Base-by-base conservation (phyloP, 1,140 invertebrate species). In the Adoxophyes honmai region DNA sequence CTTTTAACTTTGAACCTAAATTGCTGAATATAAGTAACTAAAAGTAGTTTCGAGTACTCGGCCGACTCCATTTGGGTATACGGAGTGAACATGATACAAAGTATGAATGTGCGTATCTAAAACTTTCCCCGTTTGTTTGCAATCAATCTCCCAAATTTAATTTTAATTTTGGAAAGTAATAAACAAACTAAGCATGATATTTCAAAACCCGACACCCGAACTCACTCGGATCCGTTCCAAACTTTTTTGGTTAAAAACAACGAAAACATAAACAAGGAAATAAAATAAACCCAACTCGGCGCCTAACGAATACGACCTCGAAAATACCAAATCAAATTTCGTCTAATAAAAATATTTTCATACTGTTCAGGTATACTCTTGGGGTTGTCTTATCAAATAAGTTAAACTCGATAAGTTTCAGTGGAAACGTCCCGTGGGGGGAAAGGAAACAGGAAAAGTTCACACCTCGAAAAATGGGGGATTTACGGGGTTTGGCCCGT, bases 331-430 rank as follows among this genome's bases (percentile, higher is more conserved):
- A 44, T 44, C 16, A 21, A 44, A 18, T 44, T 44, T 16, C 15
- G 18, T 21, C 16, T 21, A 44, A 21, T 44, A 44, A 44, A 44
- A 44, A 44, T 18, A 44, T 44, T 21, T 44, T 44, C 39, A 44
- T 44, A 44, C 10, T 18, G 39, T 44, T n/a, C 8, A 44, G 15
- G 14, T 16, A 18, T 18, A 44, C 16, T 44, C 39, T 44, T n/a
- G 39, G 16, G 39, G 39, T 44, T 44, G 34, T 44, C 51, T 66
- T 66, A 62, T 64, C 61, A 64, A 70, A 64, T 70, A 66, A 70
- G 58, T 66, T 66, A 55, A 52, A 69, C 59, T 60, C 67, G 54
- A 69, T 69, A 69, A 69, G 60, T 60, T 64, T 53, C 39, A 18
- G 39, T 44, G 39, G 39, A 44, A 16, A 44, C 13, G 39, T 21